Base-by-base conservation (phyloP, 2,797 vertebrate species). In the Orientallactaga sibirica region DNA sequence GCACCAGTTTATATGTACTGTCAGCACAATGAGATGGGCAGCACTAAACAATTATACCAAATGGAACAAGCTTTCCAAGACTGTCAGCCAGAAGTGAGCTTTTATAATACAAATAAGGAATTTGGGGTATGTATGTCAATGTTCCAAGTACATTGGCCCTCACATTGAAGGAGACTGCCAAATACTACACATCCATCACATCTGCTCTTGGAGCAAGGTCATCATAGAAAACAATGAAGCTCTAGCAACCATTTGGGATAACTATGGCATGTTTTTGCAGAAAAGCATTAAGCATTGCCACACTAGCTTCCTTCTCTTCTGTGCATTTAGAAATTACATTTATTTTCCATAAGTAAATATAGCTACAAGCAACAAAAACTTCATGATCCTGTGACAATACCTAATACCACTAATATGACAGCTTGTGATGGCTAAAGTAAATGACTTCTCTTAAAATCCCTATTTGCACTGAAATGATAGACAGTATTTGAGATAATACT, bases 11-110 rank as follows among this genome's bases (percentile, higher is more conserved):
- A 96, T 83, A 97, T 97, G 79, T 88, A 96, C 71, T 95, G 79
- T 92, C 97, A 96, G 93, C 96, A 86, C 91, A 80, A 97, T 97
- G 94, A 96, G 96, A 97, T 77, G 95, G 2, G 71, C 6, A 97
- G 94, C 95, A 95, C 73, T 88, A 58, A 85, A 88, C 92, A 91
- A 97, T 97, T 97, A 96, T 94, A 91, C 87, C 95, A 98, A 98
- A 96, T 97, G 95, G 96, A 98, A 96, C 92, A 37, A 94, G 92
- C 96, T 94, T 92, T 91, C 95, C 62, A 93, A 97, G 66, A 75
- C 91, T 89, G 82, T 92, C 84, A 92, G 52, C 19, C 73, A 91
- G 70, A 97, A 97, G 89, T 24, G 87, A 93, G 73, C 4, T 91
- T 93, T 74, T 75, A 84, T 88, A 81, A 79, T 89, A 93, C 80